A percentile compares a stretch with the other conserved stretches of the same genome.
Conservation (phyloP, 2,888 invertebrate genomes). For the Synanthedon myopaeformis region DNA sequence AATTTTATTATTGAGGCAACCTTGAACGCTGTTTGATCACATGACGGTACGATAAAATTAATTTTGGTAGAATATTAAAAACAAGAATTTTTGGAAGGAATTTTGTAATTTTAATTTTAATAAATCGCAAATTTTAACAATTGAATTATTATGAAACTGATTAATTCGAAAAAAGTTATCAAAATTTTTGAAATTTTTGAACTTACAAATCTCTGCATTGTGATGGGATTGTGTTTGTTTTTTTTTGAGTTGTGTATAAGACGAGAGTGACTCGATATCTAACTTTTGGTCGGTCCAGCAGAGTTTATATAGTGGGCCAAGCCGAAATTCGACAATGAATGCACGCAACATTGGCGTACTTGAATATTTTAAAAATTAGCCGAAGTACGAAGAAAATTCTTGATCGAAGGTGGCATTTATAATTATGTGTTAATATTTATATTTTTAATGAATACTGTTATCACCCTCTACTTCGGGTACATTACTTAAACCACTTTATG, state of each 20-base stretch:
- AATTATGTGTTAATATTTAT: no score
- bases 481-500: no score
- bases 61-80: neutral
- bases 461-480: no score
- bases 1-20: neutral
- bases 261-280: slow-evolving; percentile 38
- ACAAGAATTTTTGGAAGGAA: no score
- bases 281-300: slow-evolving; percentile 22
- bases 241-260: slow-evolving; percentile 22
- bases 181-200: no score
- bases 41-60: neutral
- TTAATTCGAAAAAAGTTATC: no score
- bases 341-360: slow-evolving; percentile 26
- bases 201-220: slow-evolving; percentile 61
- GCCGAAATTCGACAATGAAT: slow-evolving; percentile 46
- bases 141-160: no score
- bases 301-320: slow-evolving; percentile 39
- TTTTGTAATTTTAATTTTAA: no score
- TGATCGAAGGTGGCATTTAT: slow-evolving; percentile 18
- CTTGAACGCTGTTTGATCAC: neutral
- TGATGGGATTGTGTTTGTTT: slow-evolving; percentile 17
- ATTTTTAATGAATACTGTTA: no score
- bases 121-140: no score
- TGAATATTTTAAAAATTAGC: slow-evolving; percentile 29
- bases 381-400: slow-evolving; percentile 9